A percentile compares a stretch with the other conserved stretches of the same genome.
phyloP scores from a whole-genome alignment of 92 coral and sea anemone genomes.

The Plumapathes pennacea region DNA sequence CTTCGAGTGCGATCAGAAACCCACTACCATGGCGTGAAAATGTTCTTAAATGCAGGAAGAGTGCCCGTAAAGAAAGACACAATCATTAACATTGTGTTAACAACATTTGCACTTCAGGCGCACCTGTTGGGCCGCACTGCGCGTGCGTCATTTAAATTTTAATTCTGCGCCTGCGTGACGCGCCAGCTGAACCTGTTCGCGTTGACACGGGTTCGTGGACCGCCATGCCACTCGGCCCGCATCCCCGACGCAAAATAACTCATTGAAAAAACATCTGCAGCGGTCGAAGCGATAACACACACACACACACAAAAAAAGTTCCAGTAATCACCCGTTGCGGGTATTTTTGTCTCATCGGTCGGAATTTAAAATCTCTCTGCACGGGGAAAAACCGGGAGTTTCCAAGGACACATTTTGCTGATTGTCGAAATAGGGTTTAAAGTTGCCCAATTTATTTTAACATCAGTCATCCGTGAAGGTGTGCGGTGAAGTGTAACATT shows the following conservation, averaged over 20 bases:
- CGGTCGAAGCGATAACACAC: conserved; percentile 46
- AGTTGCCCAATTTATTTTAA: conserved; percentile 9
- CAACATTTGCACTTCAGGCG: conserved; percentile 99
- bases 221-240: conserved; percentile 57
- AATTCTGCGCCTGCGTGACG: conserved; percentile 83
- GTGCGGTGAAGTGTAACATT: conserved; percentile 78
- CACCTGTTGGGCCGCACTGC: conserved; percentile 94
- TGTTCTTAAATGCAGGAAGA: conserved; percentile 99
- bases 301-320: conserved; percentile 46
- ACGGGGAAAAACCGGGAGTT: conserved; percentile 30
- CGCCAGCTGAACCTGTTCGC: conserved; percentile 94
- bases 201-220: conserved; percentile 76
- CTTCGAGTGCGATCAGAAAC: conserved; percentile 88
- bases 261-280: conserved; percentile 85
- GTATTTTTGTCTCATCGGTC: conserved; percentile 51
- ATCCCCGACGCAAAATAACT: conserved; percentile 76
- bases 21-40: conserved; percentile 99
- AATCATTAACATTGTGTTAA: conserved; percentile 99
- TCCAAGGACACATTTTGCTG: too few relatives aligned
- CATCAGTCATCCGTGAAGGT: conserved; percentile 56
- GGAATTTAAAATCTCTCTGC: conserved; percentile 30
- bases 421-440: too few relatives aligned
- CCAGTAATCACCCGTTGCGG: conserved; percentile 71
- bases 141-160: conserved; percentile 93
- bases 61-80: conserved; percentile 99